These are phyloP conservation scores for Sus scrofa DNA, from an alignment of 2,113 vertebrate species.

Conservation along the genomic window DNA sequence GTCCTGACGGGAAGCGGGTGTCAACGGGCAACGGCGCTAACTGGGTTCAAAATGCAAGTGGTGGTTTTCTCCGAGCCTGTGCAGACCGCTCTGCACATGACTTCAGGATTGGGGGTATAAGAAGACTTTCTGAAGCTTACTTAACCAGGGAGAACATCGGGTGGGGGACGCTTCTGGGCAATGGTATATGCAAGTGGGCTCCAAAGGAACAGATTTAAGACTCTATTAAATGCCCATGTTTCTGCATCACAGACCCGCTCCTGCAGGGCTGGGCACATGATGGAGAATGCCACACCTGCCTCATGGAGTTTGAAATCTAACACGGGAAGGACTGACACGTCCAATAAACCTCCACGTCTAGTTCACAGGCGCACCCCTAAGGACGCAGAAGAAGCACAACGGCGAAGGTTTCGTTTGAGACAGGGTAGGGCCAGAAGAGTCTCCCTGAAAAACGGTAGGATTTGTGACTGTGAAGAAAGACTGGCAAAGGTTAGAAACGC, in stretches of 20 bases:
- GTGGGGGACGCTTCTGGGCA: neutral
- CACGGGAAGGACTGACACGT: neutral
- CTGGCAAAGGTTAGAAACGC: accelerated
- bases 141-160: neutral
- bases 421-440: neutral
- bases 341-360: neutral
- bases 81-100: neutral
- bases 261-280: neutral
- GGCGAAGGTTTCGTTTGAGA: neutral
- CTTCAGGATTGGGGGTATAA: neutral
- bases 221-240: neutral
- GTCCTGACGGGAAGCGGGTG: neutral
- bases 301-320: neutral
- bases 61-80: neutral
- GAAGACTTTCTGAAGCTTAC: neutral
- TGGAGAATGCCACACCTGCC: neutral
- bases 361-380: neutral
- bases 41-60: neutral
- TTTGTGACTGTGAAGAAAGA: neutral
- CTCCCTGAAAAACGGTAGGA: neutral
- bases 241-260: neutral
- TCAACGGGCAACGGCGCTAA: neutral
- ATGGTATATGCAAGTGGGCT: neutral
- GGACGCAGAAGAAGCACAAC: neutral
- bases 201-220: neutral